phyloP scores from a whole-genome alignment of 2,888 invertebrate species.

The Luffia ferchaultella region DNA sequence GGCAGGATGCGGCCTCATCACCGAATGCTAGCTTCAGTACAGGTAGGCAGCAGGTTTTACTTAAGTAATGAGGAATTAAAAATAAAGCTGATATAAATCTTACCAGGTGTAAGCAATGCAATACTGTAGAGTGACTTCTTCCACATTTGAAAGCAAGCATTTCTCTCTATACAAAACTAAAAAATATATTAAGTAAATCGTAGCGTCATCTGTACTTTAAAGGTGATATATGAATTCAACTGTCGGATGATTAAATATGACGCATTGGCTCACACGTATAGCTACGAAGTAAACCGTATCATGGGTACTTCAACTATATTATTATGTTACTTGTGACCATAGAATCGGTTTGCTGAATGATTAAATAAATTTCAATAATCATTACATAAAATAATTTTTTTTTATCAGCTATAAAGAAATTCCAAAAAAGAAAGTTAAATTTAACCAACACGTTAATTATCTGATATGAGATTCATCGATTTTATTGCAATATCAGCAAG shows the following conservation, averaged over 20 bases:
- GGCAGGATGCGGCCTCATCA: not conserved
- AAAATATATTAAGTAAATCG: slow-evolving; percentile 57
- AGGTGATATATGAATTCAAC: slow-evolving; percentile 37
- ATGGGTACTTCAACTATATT: not conserved
- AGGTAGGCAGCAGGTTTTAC: not conserved
- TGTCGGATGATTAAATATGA: slow-evolving; percentile 37
- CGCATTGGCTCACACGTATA: not conserved
- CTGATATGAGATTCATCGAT: too few relatives aligned
- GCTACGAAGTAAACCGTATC: not conserved
- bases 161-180: slow-evolving; percentile 64
- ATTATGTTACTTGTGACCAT: not conserved
- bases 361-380: not conserved
- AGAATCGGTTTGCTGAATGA: not conserved
- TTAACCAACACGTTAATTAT: too few relatives aligned
- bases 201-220: slow-evolving; percentile 60
- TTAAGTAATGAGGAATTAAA: not conserved
- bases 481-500: too few relatives aligned
- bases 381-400: not conserved
- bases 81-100: slow-evolving; percentile 57
- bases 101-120: slow-evolving; percentile 66
- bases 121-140: slow-evolving; percentile 66
- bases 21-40: not conserved
- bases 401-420: too few relatives aligned
- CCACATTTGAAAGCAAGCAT: slow-evolving; percentile 65
- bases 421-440: too few relatives aligned